These are phyloP conservation scores for Oligia fasciuncula DNA, from an alignment of 2,888 invertebrate genomes.

Conservation along the genomic window DNA sequence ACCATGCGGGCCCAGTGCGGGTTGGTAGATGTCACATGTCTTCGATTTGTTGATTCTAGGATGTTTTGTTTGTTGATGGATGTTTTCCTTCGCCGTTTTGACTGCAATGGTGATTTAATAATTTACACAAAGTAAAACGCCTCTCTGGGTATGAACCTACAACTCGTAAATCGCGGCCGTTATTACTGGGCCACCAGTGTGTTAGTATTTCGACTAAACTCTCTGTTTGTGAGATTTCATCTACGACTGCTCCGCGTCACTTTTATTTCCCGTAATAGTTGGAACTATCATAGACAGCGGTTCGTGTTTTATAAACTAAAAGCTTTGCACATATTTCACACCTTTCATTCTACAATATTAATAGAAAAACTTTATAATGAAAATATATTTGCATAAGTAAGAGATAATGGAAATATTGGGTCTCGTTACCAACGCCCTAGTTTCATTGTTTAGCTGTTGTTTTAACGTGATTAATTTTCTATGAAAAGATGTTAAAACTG, in stretches of 20 bases:
- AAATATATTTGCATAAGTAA: conserved; percentile 38
- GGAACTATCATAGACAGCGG: neutral
- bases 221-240: neutral
- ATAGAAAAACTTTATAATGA: conserved; percentile 42
- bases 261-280: neutral
- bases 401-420: conserved; percentile 38
- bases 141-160: no score
- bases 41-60: neutral
- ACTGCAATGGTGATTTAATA: no score
- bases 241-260: neutral
- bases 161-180: no score
- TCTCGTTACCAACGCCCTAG: conserved; percentile 19
- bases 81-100: no score
- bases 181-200: neutral
- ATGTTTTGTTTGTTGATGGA: no score
- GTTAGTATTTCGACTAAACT: conserved; percentile 1
- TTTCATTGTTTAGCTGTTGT: conserved; percentile 25
- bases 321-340: conserved; percentile 3
- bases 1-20: neutral
- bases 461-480: conserved; percentile 27
- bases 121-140: no score
- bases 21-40: neutral
- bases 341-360: conserved; percentile 20
- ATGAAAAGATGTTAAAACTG: conserved; percentile 1
- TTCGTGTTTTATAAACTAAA: neutral